A percentile compares a stretch with the other conserved stretches of the same genome.
These are phyloP conservation scores for Chaetoderma sp. DNA, from an alignment of 2,888 invertebrate species.

Conservation along the genomic window DNA sequence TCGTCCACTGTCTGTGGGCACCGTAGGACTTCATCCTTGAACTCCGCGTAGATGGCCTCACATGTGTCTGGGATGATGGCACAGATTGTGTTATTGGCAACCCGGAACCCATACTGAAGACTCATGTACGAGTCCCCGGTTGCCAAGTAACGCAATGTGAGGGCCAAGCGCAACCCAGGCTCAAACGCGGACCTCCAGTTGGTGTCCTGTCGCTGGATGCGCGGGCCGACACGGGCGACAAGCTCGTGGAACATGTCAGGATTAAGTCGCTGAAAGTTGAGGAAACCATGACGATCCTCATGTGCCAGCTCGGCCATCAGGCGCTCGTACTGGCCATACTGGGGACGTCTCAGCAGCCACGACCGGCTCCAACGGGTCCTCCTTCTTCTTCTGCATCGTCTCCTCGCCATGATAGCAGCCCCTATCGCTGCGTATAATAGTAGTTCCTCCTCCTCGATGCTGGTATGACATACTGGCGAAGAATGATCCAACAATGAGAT, in stretches of 20 bases:
- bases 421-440: too few relatives aligned
- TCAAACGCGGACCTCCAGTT: neutral
- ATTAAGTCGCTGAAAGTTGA: too few relatives aligned
- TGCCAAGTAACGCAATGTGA: constrained; percentile 27
- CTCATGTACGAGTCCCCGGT: constrained; percentile 20
- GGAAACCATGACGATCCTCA: too few relatives aligned
- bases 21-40: constrained; percentile 11
- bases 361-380: too few relatives aligned
- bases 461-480: too few relatives aligned
- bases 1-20: constrained; percentile 1
- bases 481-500: too few relatives aligned
- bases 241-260: constrained; percentile 13
- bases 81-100: constrained; percentile 23
- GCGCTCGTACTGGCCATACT: too few relatives aligned
- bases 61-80: constrained; percentile 13
- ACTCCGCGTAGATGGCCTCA: constrained; percentile 15
- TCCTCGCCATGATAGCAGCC: too few relatives aligned
- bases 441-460: too few relatives aligned
- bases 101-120: constrained; percentile 19
- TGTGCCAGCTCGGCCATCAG: too few relatives aligned
- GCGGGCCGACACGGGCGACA: neutral
- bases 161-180: constrained; percentile 19
- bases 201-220: neutral
- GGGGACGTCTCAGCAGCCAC: too few relatives aligned
- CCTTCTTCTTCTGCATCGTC: too few relatives aligned